A percentile compares a stretch with the other conserved stretches of the same genome.
Evolutionary conservation across 2,113 vertebrate species (phyloP).

Genomic region (Dissostichus mawsoni): DNA sequence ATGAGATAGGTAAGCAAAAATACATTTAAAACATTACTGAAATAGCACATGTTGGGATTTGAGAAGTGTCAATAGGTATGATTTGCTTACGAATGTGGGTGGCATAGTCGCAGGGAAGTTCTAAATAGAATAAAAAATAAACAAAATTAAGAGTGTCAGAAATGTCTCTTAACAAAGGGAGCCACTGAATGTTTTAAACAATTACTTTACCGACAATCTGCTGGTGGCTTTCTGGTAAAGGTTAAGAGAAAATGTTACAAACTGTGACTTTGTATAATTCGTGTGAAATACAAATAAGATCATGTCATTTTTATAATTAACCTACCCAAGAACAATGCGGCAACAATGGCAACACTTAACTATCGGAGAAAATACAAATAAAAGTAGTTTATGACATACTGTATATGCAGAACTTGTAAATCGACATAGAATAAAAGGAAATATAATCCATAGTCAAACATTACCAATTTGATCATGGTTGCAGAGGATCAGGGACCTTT

Average conservation of each 20-base stretch:
- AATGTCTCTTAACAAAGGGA: too few relatives aligned
- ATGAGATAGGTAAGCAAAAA: not conserved
- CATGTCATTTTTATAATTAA: not conserved
- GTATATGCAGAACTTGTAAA: not conserved
- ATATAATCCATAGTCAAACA: not conserved
- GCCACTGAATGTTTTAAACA: too few relatives aligned
- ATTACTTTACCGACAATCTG: accelerated
- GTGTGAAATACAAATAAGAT: not conserved
- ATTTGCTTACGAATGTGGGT: too few relatives aligned
- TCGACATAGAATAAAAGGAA: not conserved
- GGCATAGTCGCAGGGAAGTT: too few relatives aligned
- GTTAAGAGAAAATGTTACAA: not conserved
- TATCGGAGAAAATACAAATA: conserved; percentile 27
- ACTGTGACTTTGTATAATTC: not conserved
- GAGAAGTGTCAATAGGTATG: not conserved
- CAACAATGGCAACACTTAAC: conserved; percentile 40
- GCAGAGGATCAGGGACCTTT: not conserved
- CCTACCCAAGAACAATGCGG: conserved; percentile 44
- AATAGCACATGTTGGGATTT: not conserved
- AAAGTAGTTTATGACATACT: not conserved
- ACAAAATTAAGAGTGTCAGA: too few relatives aligned
- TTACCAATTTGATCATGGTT: conserved; percentile 52
- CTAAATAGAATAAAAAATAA: too few relatives aligned
- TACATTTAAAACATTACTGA: not conserved
- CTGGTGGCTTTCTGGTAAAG: conserved; percentile 35